Percentiles rank a stretch among this genome's conserved stretches.
These are phyloP conservation scores for Adelphocoris suturalis DNA, from an alignment of 2,888 invertebrate species.

Conservation along the genomic window DNA sequence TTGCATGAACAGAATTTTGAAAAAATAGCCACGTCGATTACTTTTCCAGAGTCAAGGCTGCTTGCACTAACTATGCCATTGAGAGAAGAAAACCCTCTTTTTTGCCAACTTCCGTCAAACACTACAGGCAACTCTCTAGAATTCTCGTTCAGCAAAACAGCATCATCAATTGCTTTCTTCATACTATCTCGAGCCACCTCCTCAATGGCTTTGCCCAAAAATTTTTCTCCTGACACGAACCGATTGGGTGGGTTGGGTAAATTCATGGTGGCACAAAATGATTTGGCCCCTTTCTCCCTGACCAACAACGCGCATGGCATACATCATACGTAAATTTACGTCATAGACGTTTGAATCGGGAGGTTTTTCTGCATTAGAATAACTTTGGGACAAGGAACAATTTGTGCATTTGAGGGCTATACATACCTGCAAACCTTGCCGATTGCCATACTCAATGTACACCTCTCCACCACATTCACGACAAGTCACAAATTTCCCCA, in stretches of 20 bases:
- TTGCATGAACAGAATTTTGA: slow-evolving; percentile 41
- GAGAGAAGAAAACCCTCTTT: slow-evolving; percentile 21
- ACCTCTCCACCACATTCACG: too few relatives aligned
- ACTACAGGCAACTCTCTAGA: slow-evolving; percentile 31
- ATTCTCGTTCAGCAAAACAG: slow-evolving; percentile 31
- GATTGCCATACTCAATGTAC: too few relatives aligned
- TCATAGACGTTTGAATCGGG: too few relatives aligned
- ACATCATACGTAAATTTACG: slow-evolving; percentile 9
- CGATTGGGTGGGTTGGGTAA: slow-evolving; percentile 12
- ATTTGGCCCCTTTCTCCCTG: slow-evolving; percentile 34
- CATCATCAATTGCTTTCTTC: slow-evolving; percentile 30
- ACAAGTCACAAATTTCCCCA: too few relatives aligned
- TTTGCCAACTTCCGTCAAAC: slow-evolving; percentile 9
- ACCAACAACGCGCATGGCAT: slow-evolving; percentile 34
- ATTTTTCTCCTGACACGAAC: not conserved
- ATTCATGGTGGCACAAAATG: slow-evolving; percentile 42
- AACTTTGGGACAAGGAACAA: too few relatives aligned
- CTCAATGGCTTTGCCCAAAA: slow-evolving; percentile 26
- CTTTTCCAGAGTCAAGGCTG: slow-evolving; percentile 37
- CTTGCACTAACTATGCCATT: slow-evolving; percentile 36
- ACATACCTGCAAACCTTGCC: too few relatives aligned
- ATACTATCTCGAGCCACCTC: slow-evolving; percentile 18
- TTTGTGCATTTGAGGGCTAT: too few relatives aligned
- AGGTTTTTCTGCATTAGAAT: too few relatives aligned
- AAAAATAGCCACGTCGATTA: slow-evolving; percentile 5